Percentiles rank a stretch among this genome's conserved stretches.
phyloP scores from a whole-genome alignment of 2,113 vertebrate genomes.

The Hippocampus zosterae region DNA sequence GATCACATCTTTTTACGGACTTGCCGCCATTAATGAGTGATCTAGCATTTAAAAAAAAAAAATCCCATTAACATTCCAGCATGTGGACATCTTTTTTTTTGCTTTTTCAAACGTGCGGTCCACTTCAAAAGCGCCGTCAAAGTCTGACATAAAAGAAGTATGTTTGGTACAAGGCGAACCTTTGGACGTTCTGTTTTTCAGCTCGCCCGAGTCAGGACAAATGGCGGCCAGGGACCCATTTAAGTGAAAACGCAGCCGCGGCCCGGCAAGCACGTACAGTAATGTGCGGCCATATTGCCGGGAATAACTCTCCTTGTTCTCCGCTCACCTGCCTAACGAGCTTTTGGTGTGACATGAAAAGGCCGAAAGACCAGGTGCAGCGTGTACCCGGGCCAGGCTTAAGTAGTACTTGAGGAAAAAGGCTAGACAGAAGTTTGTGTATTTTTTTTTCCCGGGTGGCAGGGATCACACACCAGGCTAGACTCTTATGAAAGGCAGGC shows the following conservation, averaged over 20 bases:
- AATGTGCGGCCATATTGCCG: slow-evolving; percentile 7
- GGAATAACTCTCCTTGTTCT: slow-evolving; percentile 45
- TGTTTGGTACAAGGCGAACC: slow-evolving; percentile 1
- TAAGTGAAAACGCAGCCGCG: slow-evolving; percentile 26
- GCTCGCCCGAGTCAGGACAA: slow-evolving; percentile 22
- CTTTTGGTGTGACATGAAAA: slow-evolving; percentile 59
- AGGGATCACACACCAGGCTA: slow-evolving; percentile 80
- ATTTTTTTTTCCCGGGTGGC: slow-evolving; percentile 63
- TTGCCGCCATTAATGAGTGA: neutral
- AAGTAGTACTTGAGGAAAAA: slow-evolving; percentile 82
- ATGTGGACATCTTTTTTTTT: neutral
- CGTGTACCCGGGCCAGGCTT: slow-evolving; percentile 64
- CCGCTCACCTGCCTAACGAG: slow-evolving; percentile 67
- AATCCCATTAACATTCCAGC: neutral
- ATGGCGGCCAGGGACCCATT: slow-evolving; percentile 21
- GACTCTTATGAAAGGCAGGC: slow-evolving; percentile 71
- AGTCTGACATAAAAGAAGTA: neutral
- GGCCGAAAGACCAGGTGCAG: slow-evolving; percentile 80
- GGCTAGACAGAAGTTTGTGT: slow-evolving; percentile 93
- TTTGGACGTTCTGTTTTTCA: slow-evolving; percentile 3
- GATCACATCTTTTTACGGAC: neutral
- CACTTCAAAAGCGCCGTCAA: neutral
- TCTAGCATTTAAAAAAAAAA: neutral
- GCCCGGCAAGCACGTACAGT: slow-evolving; percentile 7
- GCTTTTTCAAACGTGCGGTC: neutral